phyloP scores from a whole-genome alignment of 2,797 vertebrate genomes.

The Melanotaenia trifasciata region DNA sequence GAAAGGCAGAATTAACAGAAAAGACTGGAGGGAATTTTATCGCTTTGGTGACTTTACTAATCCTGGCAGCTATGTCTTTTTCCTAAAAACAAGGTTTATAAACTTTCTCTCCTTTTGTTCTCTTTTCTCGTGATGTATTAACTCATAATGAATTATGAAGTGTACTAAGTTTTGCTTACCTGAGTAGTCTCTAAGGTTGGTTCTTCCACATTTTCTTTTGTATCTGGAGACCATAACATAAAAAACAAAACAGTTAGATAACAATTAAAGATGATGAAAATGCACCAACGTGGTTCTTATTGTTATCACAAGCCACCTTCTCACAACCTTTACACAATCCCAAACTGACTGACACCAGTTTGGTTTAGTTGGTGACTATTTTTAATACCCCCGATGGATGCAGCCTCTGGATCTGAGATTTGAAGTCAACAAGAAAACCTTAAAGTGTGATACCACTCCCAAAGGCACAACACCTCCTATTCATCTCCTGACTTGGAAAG shows the following conservation, averaged over 20 bases:
- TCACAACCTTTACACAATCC: neutral
- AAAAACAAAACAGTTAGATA: neutral
- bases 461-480: no score
- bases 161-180: conserved; percentile 60
- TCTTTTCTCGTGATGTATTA: neutral
- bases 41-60: no score
- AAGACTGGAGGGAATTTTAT: neutral
- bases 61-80: neutral
- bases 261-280: neutral
- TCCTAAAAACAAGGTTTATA: rapidly evolving
- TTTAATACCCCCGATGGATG: no score
- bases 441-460: no score
- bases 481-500: no score
- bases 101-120: neutral
- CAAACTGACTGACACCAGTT: no score
- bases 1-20: neutral
- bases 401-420: no score
- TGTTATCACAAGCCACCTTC: neutral
- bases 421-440: no score
- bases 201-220: conserved; percentile 62
- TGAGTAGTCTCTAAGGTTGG: conserved; percentile 68
- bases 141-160: neutral
- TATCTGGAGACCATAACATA: conserved; percentile 41
- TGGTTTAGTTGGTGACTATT: no score
- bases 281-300: neutral